phyloP scores from a whole-genome alignment of 2,113 vertebrate species.

The Anoura caudifer region DNA sequence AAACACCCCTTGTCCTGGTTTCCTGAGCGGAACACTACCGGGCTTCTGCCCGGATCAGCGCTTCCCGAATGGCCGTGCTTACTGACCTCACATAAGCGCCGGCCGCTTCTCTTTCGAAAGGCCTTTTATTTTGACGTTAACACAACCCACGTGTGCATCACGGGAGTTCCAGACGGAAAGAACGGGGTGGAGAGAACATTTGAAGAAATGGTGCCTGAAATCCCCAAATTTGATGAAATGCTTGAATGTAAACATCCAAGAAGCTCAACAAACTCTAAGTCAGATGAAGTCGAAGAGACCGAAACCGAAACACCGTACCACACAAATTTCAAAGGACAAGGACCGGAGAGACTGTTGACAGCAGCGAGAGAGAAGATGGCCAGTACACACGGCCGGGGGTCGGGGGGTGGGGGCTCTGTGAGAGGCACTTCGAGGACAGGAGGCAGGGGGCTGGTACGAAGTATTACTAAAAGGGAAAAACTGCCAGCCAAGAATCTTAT shows the following conservation, averaged over 20 bases:
- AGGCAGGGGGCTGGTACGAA: background rate
- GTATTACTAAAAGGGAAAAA: background rate
- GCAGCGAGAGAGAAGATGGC: background rate
- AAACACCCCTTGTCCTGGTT: background rate
- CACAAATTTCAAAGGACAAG: background rate
- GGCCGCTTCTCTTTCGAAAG: background rate
- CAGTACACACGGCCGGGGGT: accelerated
- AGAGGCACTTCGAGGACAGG: background rate
- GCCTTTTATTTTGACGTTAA: background rate
- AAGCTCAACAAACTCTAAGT: background rate
- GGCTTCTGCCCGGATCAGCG: background rate
- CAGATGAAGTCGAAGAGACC: background rate
- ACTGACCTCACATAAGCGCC: background rate
- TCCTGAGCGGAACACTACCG: background rate
- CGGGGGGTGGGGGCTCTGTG: background rate
- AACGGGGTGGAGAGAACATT: background rate
- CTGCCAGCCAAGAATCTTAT: background rate
- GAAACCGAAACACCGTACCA: background rate
- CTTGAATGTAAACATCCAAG: background rate
- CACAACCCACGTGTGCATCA: background rate
- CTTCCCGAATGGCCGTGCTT: background rate
- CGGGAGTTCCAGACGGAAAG: background rate
- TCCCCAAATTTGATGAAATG: background rate
- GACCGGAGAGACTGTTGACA: background rate
- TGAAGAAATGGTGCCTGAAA: background rate